Percentiles rank a stretch among this genome's conserved stretches.
These are phyloP conservation scores for Helicolenus hilgendorfi DNA, from an alignment of 2,797 vertebrate genomes.

Conservation along the genomic window DNA sequence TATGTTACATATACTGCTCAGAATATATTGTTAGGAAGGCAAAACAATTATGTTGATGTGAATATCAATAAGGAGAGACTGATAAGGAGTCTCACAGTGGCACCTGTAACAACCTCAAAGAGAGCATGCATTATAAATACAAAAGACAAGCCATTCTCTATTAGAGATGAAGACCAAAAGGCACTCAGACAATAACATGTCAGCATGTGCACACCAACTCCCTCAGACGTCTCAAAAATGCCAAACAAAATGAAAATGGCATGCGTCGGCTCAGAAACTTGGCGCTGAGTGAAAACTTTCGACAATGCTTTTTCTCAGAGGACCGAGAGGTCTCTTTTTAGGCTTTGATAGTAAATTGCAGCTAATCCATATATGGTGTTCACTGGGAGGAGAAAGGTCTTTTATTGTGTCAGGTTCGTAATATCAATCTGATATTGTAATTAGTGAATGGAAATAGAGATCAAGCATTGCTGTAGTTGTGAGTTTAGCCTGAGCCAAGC, in stretches of 20 bases:
- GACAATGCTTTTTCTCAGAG: slow-evolving; percentile 53
- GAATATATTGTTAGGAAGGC: slow-evolving; percentile 56
- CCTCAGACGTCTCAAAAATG: slow-evolving; percentile 81
- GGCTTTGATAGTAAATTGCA: slow-evolving; percentile 71
- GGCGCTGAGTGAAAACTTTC: slow-evolving; percentile 78
- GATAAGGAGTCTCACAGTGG: slow-evolving; percentile 74
- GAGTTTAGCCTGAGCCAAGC: slow-evolving; percentile 3
- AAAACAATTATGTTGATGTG: slow-evolving; percentile 73
- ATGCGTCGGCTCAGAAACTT: slow-evolving; percentile 75
- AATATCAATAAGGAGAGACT: slow-evolving; percentile 76
- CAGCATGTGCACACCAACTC: slow-evolving; percentile 84
- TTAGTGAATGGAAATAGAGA: slow-evolving; percentile 37
- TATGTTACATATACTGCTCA: slow-evolving; percentile 55
- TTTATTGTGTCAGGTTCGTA: slow-evolving; percentile 24
- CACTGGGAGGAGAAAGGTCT: slow-evolving; percentile 9
- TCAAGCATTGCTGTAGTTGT: slow-evolving; percentile 1
- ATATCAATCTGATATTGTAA: slow-evolving; percentile 39
- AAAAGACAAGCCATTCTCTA: slow-evolving; percentile 87
- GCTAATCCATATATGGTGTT: slow-evolving; percentile 63
- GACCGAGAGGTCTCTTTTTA: slow-evolving; percentile 51
- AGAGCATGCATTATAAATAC: slow-evolving; percentile 86
- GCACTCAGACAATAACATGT: slow-evolving; percentile 86
- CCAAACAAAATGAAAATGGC: slow-evolving; percentile 89
- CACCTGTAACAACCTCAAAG: slow-evolving; percentile 89
- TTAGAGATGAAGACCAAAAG: slow-evolving; percentile 89